Percentiles rank a stretch among this genome's conserved stretches.
phyloP scores from a whole-genome alignment of 2,888 invertebrate species.

The Toxonevra muliebris region DNA sequence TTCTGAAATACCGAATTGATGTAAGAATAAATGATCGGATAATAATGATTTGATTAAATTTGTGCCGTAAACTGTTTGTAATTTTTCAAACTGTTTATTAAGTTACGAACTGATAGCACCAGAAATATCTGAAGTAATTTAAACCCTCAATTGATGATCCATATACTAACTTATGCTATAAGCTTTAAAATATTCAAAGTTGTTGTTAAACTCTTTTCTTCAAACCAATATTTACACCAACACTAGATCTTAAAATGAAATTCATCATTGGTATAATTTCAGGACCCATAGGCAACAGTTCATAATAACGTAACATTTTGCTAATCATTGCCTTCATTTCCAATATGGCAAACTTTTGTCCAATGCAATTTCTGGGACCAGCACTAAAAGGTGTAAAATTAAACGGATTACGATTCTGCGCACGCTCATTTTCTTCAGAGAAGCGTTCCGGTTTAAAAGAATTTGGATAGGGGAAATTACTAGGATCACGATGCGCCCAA shows the following conservation, averaged over 20 bases:
- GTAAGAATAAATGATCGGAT: too few relatives aligned
- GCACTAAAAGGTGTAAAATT: constrained; percentile 57
- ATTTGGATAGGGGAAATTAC: constrained; percentile 50
- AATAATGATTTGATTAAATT: too few relatives aligned
- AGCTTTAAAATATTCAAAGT: too few relatives aligned
- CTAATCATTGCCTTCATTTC: constrained; percentile 55
- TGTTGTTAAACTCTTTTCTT: constrained; percentile 39
- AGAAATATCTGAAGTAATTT: too few relatives aligned
- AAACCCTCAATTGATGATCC: too few relatives aligned
- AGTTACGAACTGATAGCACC: too few relatives aligned
- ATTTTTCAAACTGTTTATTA: too few relatives aligned
- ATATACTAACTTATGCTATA: too few relatives aligned
- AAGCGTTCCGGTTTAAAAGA: constrained; percentile 54
- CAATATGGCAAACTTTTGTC: constrained; percentile 58
- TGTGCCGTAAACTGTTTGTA: too few relatives aligned
- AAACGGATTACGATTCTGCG: constrained; percentile 42
- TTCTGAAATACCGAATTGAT: too few relatives aligned
- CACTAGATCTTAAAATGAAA: constrained; percentile 49
- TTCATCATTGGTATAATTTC: constrained; percentile 47
- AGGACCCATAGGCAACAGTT: constrained; percentile 49
- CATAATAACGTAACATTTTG: constrained; percentile 51
- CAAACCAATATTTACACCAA: constrained; percentile 50
- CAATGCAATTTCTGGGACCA: constrained; percentile 57
- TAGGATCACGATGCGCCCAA: constrained; percentile 47
- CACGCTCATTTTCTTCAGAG: too few relatives aligned